Percentiles rank a stretch among this genome's conserved stretches.
These are phyloP conservation scores for Melanotaenia nigrans DNA, from an alignment of 2,797 vertebrate genomes.

Conservation along the genomic window DNA sequence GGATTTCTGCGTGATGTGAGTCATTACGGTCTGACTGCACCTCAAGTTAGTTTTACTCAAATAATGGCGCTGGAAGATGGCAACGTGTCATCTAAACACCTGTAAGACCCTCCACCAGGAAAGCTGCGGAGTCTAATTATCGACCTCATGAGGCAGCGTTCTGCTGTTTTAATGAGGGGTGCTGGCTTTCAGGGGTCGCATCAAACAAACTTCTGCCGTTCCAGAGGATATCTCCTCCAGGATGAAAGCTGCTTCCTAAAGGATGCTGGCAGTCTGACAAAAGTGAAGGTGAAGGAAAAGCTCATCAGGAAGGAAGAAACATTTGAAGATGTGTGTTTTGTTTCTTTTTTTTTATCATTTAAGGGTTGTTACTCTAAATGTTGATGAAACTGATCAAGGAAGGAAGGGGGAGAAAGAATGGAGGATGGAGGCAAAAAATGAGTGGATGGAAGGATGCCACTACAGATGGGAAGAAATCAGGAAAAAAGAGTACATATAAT, in stretches of 20 bases:
- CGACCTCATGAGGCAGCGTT: conserved; percentile 71
- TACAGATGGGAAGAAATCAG: too few species aligned
- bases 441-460: too few species aligned
- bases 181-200: conserved; percentile 72
- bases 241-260: conserved; percentile 52
- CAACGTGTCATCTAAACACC: conserved; percentile 60
- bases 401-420: too few species aligned
- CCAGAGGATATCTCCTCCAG: conserved; percentile 53
- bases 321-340: neutral
- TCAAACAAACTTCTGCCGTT: conserved; percentile 74
- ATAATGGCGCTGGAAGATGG: neutral
- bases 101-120: conserved; percentile 66
- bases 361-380: neutral
- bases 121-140: conserved; percentile 73
- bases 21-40: neutral
- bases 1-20: neutral
- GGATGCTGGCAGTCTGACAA: neutral
- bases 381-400: too few species aligned
- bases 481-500: too few species aligned
- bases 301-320: neutral
- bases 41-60: neutral
- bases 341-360: neutral
- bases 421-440: too few species aligned
- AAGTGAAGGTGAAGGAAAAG: neutral
- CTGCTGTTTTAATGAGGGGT: conserved; percentile 76